A percentile compares a stretch with the other conserved stretches of the same genome.
These are phyloP conservation scores for Blastomussa wellsi DNA, from an alignment of 92 coral and sea anemone species.

Conservation along the genomic window DNA sequence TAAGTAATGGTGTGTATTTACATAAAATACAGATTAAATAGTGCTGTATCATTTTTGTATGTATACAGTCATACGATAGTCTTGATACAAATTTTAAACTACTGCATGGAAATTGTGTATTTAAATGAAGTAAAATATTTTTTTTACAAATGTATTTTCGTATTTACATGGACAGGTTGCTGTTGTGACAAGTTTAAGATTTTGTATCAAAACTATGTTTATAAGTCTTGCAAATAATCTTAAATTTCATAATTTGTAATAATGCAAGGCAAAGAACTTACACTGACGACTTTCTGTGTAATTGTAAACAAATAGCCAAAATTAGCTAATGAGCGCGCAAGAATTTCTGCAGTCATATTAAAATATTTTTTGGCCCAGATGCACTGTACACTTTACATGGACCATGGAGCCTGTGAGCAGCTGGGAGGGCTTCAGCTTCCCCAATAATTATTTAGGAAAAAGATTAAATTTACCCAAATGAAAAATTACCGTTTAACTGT, in stretches of 20 bases:
- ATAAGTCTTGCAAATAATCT: not conserved
- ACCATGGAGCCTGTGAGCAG: too few relatives aligned
- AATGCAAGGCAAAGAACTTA: slow-evolving; percentile 7
- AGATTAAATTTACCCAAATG: too few relatives aligned
- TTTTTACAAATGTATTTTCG: not conserved
- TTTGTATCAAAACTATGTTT: not conserved
- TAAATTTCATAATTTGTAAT: not conserved
- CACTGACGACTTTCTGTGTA: not conserved
- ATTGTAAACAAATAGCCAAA: too few relatives aligned
- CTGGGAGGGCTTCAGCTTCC: too few relatives aligned
- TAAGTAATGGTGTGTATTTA: not conserved
- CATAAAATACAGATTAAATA: not conserved
- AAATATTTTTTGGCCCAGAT: too few relatives aligned
- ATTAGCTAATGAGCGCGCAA: too few relatives aligned
- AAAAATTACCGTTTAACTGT: too few relatives aligned
- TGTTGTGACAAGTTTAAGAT: not conserved
- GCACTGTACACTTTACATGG: too few relatives aligned
- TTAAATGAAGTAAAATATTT: not conserved
- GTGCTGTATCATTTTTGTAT: not conserved
- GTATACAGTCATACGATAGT: not conserved
- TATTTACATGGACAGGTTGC: not conserved
- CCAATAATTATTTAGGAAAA: too few relatives aligned
- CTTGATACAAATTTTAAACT: not conserved
- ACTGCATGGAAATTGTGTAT: not conserved
- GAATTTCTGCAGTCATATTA: too few relatives aligned